Percentiles rank a stretch among this genome's conserved stretches.
phyloP scores from a whole-genome alignment of 2,797 vertebrate species.

The Myotis pilosus region DNA sequence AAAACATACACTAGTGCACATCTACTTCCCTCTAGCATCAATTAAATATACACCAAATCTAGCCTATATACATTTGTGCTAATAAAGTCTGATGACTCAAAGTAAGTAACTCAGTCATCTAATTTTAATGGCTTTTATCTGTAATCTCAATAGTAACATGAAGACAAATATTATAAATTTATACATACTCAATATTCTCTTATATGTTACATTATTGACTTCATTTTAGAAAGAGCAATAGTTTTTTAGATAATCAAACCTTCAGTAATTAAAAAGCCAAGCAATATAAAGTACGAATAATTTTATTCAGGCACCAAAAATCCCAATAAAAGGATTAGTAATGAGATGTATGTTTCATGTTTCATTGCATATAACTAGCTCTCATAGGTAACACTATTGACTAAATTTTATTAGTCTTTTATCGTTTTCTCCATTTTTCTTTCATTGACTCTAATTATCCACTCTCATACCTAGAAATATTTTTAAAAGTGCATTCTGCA shows the following conservation, averaged over 20 bases:
- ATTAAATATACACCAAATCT: neutral
- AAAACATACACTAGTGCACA: neutral
- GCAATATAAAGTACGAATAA: slow-evolving; percentile 24
- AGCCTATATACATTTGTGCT: neutral
- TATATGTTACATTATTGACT: slow-evolving; percentile 33
- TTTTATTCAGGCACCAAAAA: slow-evolving; percentile 32
- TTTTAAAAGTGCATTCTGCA: slow-evolving; percentile 28
- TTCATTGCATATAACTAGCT: slow-evolving; percentile 50
- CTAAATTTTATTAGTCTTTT: slow-evolving; percentile 32
- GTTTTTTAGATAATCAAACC: slow-evolving; percentile 20
- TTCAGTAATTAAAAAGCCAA: slow-evolving; percentile 41
- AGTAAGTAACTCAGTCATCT: slow-evolving; percentile 5
- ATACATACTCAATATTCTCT: neutral
- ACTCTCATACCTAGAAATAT: slow-evolving; percentile 28
- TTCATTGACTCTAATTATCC: neutral
- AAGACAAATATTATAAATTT: slow-evolving; percentile 41
- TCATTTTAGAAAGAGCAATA: slow-evolving; percentile 33
- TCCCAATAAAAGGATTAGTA: neutral
- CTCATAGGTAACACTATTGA: slow-evolving; percentile 15
- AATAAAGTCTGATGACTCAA: slow-evolving; percentile 35
- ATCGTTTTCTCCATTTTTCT: slow-evolving; percentile 45
- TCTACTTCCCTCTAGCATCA: neutral
- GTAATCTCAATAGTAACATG: slow-evolving; percentile 49
- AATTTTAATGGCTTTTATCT: slow-evolving; percentile 47
- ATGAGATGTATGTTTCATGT: neutral